These are phyloP conservation scores for Synergus umbraculus DNA, from an alignment of 2,888 invertebrate species.

Conservation along the genomic window DNA sequence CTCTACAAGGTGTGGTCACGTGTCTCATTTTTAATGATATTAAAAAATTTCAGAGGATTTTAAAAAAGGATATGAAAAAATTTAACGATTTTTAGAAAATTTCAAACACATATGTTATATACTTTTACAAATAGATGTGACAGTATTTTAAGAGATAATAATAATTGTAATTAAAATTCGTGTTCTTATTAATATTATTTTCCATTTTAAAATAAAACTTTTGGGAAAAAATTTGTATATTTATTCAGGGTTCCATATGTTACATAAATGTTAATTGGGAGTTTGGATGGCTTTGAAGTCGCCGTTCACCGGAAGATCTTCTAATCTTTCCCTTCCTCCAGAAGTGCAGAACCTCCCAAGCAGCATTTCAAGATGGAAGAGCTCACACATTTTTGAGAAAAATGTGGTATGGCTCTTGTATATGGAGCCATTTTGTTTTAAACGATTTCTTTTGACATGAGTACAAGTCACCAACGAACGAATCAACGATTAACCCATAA, in stretches of 20 bases:
- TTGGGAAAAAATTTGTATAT: neutral
- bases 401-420: neutral
- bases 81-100: no score
- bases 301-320: neutral
- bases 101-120: no score
- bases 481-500: neutral
- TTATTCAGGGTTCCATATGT: neutral
- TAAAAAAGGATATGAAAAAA: no score
- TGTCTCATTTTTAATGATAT: neutral
- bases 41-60: no score
- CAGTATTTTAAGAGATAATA: no score
- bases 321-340: neutral
- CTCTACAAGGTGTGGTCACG: neutral
- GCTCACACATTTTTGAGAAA: neutral
- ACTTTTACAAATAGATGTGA: no score
- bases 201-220: neutral
- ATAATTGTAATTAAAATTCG: no score
- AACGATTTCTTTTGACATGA: neutral
- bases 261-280: neutral
- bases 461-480: neutral
- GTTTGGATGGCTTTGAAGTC: neutral
- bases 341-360: neutral
- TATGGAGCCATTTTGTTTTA: constrained; percentile 19
- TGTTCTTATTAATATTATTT: no score
- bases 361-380: neutral